Evolutionary conservation across 2,113 vertebrate species (phyloP).

Genomic region (Amblyornis subalaris): DNA sequence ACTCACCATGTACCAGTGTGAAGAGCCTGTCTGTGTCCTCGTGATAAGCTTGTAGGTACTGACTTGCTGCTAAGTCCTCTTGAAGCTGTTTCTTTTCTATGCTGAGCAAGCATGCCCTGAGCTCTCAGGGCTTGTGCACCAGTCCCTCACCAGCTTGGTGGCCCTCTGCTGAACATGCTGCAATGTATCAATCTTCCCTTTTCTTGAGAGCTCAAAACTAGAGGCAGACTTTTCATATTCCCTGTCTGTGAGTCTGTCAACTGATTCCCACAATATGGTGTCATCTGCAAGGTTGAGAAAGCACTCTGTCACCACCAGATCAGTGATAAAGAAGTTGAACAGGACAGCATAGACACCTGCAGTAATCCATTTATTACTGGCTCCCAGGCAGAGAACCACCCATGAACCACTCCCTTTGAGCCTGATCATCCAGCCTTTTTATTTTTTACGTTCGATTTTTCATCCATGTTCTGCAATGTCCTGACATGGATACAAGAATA

Average conservation of each 20-base stretch:
- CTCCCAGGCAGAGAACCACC: neutral
- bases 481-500: neutral
- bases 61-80: neutral
- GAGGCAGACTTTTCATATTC: neutral
- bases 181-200: neutral
- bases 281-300: neutral
- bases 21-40: neutral
- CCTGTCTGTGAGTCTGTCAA: neutral
- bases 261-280: neutral
- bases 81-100: neutral
- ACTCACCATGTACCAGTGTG: neutral
- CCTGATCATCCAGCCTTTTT: neutral
- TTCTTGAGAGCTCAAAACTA: neutral
- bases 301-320: neutral
- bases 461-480: neutral
- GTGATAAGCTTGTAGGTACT: neutral
- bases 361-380: neutral
- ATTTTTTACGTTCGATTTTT: neutral
- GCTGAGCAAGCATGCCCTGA: neutral
- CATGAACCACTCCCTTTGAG: neutral
- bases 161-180: neutral
- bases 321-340: neutral
- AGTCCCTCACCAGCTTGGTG: neutral
- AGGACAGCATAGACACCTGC: neutral
- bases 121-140: neutral